Evolutionary conservation across 2,113 vertebrate species (phyloP), one percentile per base, ranked within the genome.

Genomic region (Centrocercus urophasianus): DNA sequence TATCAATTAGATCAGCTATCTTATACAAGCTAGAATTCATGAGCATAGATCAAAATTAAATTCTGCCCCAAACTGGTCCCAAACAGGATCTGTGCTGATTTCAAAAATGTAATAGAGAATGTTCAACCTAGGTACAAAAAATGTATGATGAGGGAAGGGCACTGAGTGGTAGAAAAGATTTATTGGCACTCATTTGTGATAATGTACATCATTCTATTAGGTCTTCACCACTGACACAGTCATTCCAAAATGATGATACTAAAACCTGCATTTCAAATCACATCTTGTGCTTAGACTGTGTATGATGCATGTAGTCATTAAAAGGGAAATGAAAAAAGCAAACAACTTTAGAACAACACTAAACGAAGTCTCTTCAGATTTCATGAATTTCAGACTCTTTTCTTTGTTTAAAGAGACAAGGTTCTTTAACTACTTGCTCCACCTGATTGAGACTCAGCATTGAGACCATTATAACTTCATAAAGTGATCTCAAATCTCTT

Each of bases 381-480:
- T 93, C 79, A 72, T 21, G 54, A 47, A 87, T 73, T 81, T 88
- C 65, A 91, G 40, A 52, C 7, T 11, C 32, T 91, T 90, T 87
- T 38, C n/a, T 63, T 10, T 52, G 40, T 32, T 84, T 78, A 43
- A 76, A 25, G 32, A 88, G 60, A 47, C 40, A 67, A 89, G 48
- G 52, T 80, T 34, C 47, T 80, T 76, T 56, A 89, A 78, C 89
- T 83, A 57, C 83, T 83, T 70, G 8, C 19, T 96, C 3, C 61
- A 84, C 60, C 67, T 94, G 67, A 86, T 17, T 63, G 4, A 21
- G n/a, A 88, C 38, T 89, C 81, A 73, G 42, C 34, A 86, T 16
- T 43, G 88, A 82, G 85, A 20, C 50, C 43, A 75, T 96, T 72
- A 95, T 91, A 93, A 71, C 34, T 78, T 93, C 87, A 80, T 38